These are phyloP conservation scores for Tubulanus polymorphus DNA, from an alignment of 2,888 invertebrate species.

Conservation along the genomic window DNA sequence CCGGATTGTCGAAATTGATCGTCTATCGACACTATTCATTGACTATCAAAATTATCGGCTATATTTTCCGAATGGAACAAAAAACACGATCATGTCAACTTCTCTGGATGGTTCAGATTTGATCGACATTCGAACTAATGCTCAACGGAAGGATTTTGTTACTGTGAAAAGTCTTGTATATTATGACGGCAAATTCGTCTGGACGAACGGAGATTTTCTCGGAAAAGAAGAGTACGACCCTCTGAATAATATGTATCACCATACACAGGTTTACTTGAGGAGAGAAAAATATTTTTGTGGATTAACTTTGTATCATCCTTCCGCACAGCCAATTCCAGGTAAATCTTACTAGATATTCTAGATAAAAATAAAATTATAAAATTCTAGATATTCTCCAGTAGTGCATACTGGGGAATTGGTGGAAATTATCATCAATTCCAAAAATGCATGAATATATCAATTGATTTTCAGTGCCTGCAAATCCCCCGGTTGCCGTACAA, in stretches of 20 bases:
- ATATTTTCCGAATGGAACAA: slow-evolving; percentile 68
- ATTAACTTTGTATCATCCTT: slow-evolving; percentile 62
- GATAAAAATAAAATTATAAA: no score
- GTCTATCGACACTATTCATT: slow-evolving; percentile 77
- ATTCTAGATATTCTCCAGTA: no score
- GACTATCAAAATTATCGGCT: slow-evolving; percentile 78
- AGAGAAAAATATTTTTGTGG: slow-evolving; percentile 58
- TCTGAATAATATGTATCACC: slow-evolving; percentile 68
- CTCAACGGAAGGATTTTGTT: slow-evolving; percentile 70
- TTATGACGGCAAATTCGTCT: slow-evolving; percentile 68
- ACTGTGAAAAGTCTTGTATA: slow-evolving; percentile 70
- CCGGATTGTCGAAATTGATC: slow-evolving; percentile 52
- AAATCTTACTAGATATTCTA: no score
- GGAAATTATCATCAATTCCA: no score
- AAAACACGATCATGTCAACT: slow-evolving; percentile 75
- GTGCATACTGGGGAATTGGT: no score
- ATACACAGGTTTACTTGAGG: slow-evolving; percentile 61
- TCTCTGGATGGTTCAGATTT: slow-evolving; percentile 67
- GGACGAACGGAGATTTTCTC: slow-evolving; percentile 77
- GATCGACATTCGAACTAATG: slow-evolving; percentile 67
- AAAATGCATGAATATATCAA: no score
- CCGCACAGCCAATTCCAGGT: slow-evolving; percentile 65
- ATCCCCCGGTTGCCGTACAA: slow-evolving; percentile 74
- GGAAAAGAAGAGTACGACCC: slow-evolving; percentile 74
- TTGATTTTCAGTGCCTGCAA: slow-evolving; percentile 67